These are phyloP conservation scores for Melanostigma gelatinosum DNA, from an alignment of 2,113 vertebrate genomes.

Conservation along the genomic window DNA sequence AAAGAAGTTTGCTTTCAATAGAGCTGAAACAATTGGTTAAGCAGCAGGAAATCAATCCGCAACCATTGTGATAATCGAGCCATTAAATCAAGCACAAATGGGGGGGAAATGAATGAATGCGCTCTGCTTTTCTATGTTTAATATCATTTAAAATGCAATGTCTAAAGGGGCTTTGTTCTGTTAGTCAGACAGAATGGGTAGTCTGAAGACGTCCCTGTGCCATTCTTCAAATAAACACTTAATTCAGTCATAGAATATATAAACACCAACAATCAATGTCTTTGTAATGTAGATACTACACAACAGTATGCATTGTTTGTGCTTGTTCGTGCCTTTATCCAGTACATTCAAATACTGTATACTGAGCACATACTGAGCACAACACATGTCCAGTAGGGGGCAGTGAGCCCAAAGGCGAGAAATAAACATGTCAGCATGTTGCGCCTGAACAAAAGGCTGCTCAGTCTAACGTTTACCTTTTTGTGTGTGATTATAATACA, in stretches of 20 bases:
- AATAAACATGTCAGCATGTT: background rate
- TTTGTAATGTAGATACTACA: background rate
- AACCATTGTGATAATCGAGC: background rate
- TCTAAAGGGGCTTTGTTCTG: background rate
- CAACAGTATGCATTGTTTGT: background rate
- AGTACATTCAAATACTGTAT: background rate
- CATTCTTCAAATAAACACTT: background rate
- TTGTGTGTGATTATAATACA: background rate
- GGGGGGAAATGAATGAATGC: background rate
- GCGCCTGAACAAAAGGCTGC: conserved; percentile 5
- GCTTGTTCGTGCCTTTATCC: background rate
- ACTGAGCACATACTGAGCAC: conserved; percentile 36
- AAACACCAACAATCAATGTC: background rate
- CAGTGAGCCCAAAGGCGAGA: conserved; percentile 43
- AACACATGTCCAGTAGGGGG: conserved; percentile 72
- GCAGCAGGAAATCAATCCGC: background rate
- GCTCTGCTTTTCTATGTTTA: background rate
- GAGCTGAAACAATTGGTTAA: background rate
- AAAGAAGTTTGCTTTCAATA: background rate
- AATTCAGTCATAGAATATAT: background rate
- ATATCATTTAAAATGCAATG: background rate
- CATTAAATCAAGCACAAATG: background rate
- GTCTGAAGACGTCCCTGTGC: too few species aligned
- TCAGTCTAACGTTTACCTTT: background rate
- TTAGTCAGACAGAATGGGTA: background rate